Evolutionary conservation across 2,888 invertebrate species (phyloP), one percentile per base, ranked within the genome.

Genomic region (Alloplasta piceator): DNA sequence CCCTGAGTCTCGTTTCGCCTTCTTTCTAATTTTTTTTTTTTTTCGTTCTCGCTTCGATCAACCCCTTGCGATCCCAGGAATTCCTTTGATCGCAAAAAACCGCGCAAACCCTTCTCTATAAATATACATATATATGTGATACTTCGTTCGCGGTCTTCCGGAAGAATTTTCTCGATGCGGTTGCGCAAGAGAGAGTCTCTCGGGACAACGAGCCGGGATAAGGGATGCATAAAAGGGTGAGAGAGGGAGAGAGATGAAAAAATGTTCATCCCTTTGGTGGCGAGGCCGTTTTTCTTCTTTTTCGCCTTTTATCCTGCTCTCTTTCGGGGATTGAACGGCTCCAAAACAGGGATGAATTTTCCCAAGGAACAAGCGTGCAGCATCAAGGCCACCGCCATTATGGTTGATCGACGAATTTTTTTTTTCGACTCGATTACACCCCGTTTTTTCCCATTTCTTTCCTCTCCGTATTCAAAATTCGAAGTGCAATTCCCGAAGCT

Each of bases 91-190:
- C 58, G 58, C 38, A 39, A 64, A 38, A 14, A 5, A n/a, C 39
- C 38, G 4, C 50, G 6, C 58, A 75, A 76, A 77, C 79, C 79
- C 70, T 74, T 74, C 66, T 52, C 41, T 14, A 70, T 73, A 74
- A 16, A 55, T 9, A 26, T 26, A 26, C 26, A 26, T 26, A 26
- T 26, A 26, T 26, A 26, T 26, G 26, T 26, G 26, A 26, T 26
- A 26, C 26, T 26, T 63, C 56, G 67, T 55, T 82, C 83, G 78
- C 78, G 83, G 80, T 84, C 80, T 83, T 78, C 75, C 75, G 74
- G 79, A 83, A 83, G 83, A 82, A 82, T 84, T 83, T 78, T 63
- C 72, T 56, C 66, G 50, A 56, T 16, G 78, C 26, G 76, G 60
- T 67, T 39, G 38, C 46, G 58, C 10, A 26, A 26, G 63, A 58